phyloP scores from a whole-genome alignment of 35 echinoderm and acorn worm species.

The Holothuria glaberrima region DNA sequence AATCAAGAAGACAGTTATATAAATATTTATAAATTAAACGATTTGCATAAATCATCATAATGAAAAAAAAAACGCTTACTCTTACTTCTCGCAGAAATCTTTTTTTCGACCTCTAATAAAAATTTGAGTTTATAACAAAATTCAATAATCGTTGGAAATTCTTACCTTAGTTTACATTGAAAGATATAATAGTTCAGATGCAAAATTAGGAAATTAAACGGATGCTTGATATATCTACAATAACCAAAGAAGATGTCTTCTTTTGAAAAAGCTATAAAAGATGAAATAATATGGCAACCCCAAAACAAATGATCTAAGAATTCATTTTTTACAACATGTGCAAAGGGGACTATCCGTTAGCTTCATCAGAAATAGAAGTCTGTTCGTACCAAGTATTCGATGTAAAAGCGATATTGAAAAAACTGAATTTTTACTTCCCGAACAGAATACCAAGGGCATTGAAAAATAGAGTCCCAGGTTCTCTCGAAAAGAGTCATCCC shows the following conservation, averaged over 20 bases:
- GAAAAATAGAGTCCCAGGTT: background rate
- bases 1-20: too few relatives aligned
- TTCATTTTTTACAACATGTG: too few relatives aligned
- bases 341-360: too few relatives aligned
- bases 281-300: too few relatives aligned
- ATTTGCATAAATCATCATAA: constrained; percentile 13
- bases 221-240: background rate
- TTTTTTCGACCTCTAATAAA: constrained; percentile 1
- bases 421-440: too few relatives aligned
- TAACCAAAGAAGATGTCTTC: constrained; percentile 1
- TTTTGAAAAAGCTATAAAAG: background rate
- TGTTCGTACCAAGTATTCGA: too few relatives aligned
- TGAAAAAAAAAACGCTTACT: constrained; percentile 7
- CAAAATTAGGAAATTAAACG: constrained; percentile 5
- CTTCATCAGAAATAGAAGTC: too few relatives aligned
- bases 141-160: background rate
- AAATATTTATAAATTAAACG: background rate
- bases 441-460: too few relatives aligned
- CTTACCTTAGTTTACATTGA: background rate
- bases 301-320: too few relatives aligned
- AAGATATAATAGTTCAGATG: background rate
- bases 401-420: too few relatives aligned
- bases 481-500: background rate
- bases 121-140: background rate
- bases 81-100: background rate